These are phyloP conservation scores for Allacma fusca DNA, from an alignment of 2,888 invertebrate species.

Conservation along the genomic window DNA sequence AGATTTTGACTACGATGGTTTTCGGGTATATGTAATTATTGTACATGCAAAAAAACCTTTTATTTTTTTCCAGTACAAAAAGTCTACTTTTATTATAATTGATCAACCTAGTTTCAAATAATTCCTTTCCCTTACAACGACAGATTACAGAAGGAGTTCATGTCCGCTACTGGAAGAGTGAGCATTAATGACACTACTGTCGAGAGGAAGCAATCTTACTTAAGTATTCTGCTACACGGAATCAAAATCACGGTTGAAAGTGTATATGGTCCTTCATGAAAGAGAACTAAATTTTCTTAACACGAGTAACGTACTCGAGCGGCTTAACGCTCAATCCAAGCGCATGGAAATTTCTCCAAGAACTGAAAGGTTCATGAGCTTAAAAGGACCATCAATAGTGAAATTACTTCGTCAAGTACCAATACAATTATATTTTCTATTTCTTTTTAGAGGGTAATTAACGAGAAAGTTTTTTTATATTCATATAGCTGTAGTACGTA, in stretches of 20 bases:
- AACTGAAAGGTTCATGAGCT: slow-evolving; percentile 25
- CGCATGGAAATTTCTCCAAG: not conserved
- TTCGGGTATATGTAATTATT: slow-evolving; percentile 24
- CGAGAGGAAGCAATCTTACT: too few relatives aligned
- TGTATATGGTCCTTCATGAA: not conserved
- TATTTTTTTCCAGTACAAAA: too few relatives aligned
- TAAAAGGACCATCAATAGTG: not conserved
- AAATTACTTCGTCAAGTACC: not conserved
- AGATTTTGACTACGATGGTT: slow-evolving; percentile 37
- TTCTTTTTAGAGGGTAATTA: slow-evolving; percentile 31
- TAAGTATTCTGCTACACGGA: not conserved
- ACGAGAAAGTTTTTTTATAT: not conserved
- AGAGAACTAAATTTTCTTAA: not conserved
- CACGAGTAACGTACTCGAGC: not conserved
- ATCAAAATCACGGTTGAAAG: slow-evolving; percentile 5
- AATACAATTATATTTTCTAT: too few relatives aligned
- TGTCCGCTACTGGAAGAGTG: not conserved
- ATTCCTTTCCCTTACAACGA: not conserved
- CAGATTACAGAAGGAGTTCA: slow-evolving; percentile 32
- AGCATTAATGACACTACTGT: not conserved
- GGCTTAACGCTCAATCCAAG: not conserved
- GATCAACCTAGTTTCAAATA: too few relatives aligned
- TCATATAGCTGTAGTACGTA: too few relatives aligned
- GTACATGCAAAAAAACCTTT: not conserved
- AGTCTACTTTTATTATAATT: too few relatives aligned